Percentiles rank a stretch among this genome's conserved stretches.
Evolutionary conservation across 2,888 invertebrate genomes (phyloP).

Genomic region (Drosophila conformis): DNA sequence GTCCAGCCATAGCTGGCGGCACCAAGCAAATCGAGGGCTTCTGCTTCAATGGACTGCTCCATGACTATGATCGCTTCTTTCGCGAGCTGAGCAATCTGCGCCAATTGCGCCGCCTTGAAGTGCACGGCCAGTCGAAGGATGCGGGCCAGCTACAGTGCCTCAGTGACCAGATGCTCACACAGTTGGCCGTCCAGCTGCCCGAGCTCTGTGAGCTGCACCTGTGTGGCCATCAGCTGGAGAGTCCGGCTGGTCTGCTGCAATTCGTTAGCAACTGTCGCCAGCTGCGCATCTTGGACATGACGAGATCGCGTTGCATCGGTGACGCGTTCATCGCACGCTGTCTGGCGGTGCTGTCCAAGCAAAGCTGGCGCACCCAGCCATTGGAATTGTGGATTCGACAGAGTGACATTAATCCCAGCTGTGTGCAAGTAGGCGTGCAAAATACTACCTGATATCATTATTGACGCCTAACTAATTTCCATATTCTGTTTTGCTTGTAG

Average conservation of each 20-base stretch:
- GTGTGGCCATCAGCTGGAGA: slow-evolving; percentile 73
- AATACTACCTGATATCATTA: neutral
- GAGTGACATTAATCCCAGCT: slow-evolving; percentile 62
- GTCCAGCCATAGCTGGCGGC: slow-evolving; percentile 9
- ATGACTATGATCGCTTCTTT: slow-evolving; percentile 73
- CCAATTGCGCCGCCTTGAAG: slow-evolving; percentile 55
- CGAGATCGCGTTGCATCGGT: slow-evolving; percentile 59
- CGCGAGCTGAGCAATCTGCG: slow-evolving; percentile 64
- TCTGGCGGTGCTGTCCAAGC: slow-evolving; percentile 62
- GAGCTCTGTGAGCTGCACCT: slow-evolving; percentile 69
- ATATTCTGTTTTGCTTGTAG: slow-evolving; percentile 25
- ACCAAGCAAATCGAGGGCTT: slow-evolving; percentile 68
- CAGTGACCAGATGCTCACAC: slow-evolving; percentile 60
- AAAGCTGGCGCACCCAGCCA: slow-evolving; percentile 66
- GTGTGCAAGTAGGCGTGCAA: slow-evolving; percentile 23
- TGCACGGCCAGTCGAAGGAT: slow-evolving; percentile 51
- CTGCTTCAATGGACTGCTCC: slow-evolving; percentile 69
- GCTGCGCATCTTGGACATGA: slow-evolving; percentile 67
- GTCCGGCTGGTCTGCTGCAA: slow-evolving; percentile 64
- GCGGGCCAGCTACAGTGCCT: slow-evolving; percentile 57
- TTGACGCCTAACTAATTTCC: neutral
- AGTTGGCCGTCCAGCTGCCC: slow-evolving; percentile 60
- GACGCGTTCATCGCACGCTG: slow-evolving; percentile 60
- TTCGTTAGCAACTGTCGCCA: slow-evolving; percentile 69
- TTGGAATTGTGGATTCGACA: slow-evolving; percentile 71